Conservation (phyloP, 2,113 vertebrate genomes). For the Perca schrenkii region DNA sequence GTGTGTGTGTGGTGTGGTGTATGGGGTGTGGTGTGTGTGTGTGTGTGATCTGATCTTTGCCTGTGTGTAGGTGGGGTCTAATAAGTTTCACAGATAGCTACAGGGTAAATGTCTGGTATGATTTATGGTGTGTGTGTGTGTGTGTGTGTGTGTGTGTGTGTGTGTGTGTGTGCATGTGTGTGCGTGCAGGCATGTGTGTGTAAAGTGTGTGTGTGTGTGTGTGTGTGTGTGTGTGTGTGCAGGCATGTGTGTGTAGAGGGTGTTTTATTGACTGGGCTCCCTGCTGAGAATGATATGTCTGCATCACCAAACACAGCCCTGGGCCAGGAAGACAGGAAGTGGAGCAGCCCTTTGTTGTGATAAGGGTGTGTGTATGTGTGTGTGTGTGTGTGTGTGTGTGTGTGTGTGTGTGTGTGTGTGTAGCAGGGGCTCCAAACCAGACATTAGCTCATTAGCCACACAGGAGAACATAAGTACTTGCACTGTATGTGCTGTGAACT, state of each 20-base stretch:
- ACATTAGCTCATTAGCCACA: slow-evolving; percentile 20
- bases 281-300: slow-evolving; percentile 36
- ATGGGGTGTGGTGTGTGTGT: background rate
- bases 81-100: slow-evolving; percentile 29
- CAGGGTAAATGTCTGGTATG: slow-evolving; percentile 54
- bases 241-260: background rate
- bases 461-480: background rate
- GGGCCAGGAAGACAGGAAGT: slow-evolving; percentile 59
- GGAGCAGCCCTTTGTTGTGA: slow-evolving; percentile 68
- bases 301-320: slow-evolving; percentile 57
- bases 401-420: slow-evolving; percentile 59
- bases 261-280: slow-evolving; percentile 33
- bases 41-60: slow-evolving; percentile 5
- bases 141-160: slow-evolving; percentile 17
- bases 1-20: slow-evolving; percentile 48
- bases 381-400: slow-evolving; percentile 26
- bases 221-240: slow-evolving; percentile 28
- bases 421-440: slow-evolving; percentile 11
- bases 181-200: no score
- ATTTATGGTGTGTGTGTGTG: slow-evolving; percentile 32
- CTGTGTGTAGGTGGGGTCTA: slow-evolving; percentile 24
- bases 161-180: background rate
- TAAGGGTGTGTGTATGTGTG: slow-evolving; percentile 50
- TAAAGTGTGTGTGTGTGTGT: no score
- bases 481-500: background rate